These are phyloP conservation scores for Drosophila biarmipes DNA, from an alignment of 1,140 invertebrate species.

Conservation along the genomic window DNA sequence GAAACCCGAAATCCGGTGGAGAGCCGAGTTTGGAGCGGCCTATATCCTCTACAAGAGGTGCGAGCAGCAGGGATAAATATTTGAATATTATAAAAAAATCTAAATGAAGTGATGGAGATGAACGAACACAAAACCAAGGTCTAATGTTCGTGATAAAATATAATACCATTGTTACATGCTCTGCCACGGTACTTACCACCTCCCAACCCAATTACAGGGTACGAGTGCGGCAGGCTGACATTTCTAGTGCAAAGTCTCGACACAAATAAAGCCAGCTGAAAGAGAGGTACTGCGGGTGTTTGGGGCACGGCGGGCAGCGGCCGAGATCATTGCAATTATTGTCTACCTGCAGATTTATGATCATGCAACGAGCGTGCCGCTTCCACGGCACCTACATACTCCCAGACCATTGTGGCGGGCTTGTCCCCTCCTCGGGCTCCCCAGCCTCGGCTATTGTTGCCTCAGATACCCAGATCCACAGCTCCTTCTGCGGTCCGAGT, in stretches of 20 bases:
- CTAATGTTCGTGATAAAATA: too few species aligned
- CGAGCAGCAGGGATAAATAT: background rate
- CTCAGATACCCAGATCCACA: constrained; percentile 1
- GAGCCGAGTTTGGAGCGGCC: background rate
- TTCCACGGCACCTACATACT: constrained; percentile 45
- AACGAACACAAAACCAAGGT: too few species aligned
- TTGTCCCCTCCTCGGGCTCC: constrained; percentile 10
- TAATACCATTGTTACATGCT: too few species aligned
- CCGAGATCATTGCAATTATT: constrained; percentile 51
- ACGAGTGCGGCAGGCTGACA: constrained; percentile 46
- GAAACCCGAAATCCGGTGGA: constrained; percentile 21
- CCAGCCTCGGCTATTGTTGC: constrained; percentile 32
- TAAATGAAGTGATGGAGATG: background rate
- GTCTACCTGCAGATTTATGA: constrained; percentile 63
- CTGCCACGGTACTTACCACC: too few species aligned
- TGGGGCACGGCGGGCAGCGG: background rate
- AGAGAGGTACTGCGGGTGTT: background rate
- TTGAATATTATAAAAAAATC: background rate
- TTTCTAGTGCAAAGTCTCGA: constrained; percentile 52
- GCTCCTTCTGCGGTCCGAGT: constrained; percentile 57
- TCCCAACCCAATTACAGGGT: constrained; percentile 27
- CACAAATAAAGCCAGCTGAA: constrained; percentile 41
- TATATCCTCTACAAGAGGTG: constrained; percentile 17
- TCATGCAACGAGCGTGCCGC: constrained; percentile 53
- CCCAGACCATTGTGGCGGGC: constrained; percentile 20